Conservation (phyloP, 92 coral and sea anemone genomes). For the Porites evermanni region DNA sequence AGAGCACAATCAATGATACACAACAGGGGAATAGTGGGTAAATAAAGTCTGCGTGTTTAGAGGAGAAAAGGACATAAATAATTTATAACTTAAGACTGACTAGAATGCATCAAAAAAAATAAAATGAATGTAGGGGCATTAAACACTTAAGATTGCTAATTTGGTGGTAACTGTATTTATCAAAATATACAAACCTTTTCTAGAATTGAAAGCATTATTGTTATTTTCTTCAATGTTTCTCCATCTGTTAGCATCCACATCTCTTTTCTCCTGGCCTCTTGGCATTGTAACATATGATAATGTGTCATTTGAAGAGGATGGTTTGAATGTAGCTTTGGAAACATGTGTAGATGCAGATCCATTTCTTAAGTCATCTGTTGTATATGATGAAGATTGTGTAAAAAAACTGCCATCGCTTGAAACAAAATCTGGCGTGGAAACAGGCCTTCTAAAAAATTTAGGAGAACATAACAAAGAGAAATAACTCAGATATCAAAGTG, state of each 20-base stretch:
- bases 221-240: constrained; percentile 47
- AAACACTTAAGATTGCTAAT: not conserved
- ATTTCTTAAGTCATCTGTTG: constrained; percentile 70
- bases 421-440: constrained; percentile 8
- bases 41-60: too few species aligned
- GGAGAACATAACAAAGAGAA: not conserved
- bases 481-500: not conserved
- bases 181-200: constrained; percentile 17
- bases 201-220: constrained; percentile 30
- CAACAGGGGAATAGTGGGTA: too few species aligned
- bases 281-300: constrained; percentile 93
- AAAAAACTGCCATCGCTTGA: constrained; percentile 8
- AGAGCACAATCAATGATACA: too few species aligned
- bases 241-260: constrained; percentile 48
- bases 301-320: constrained; percentile 60
- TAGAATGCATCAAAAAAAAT: too few species aligned
- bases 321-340: constrained; percentile 76
- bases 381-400: constrained; percentile 35
- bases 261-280: constrained; percentile 52
- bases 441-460: constrained; percentile 23
- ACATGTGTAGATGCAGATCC: constrained; percentile 45
- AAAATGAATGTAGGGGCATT: too few species aligned
- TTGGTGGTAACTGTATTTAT: not conserved
- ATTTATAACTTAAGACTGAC: too few species aligned
- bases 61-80: too few species aligned